These are phyloP conservation scores for Megaceryle maxima DNA, from an alignment of 2,113 vertebrate species.

Conservation along the genomic window DNA sequence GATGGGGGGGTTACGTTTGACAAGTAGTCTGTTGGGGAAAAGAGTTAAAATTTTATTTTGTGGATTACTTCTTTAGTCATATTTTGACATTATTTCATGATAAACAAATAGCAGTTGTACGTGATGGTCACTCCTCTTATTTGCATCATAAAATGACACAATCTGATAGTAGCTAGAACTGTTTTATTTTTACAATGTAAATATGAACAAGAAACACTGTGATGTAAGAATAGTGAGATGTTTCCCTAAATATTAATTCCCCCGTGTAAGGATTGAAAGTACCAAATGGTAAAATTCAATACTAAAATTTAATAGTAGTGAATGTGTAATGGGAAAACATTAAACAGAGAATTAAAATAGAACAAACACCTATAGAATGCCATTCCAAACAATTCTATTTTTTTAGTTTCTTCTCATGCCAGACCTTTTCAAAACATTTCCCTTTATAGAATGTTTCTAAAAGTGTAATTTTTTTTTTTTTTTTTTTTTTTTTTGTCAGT, in stretches of 20 bases:
- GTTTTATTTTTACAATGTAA: not conserved
- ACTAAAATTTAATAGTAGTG: not conserved
- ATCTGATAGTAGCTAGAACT: not conserved
- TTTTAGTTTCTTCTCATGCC: not conserved
- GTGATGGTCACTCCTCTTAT: not conserved
- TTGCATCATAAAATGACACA: not conserved
- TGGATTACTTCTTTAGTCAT: not conserved
- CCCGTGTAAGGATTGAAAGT: not conserved
- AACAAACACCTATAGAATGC: not conserved
- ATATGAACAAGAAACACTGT: not conserved
- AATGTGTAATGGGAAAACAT: not conserved
- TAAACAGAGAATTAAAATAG: not conserved
- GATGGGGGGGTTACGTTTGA: not conserved
- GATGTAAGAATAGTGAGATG: not conserved
- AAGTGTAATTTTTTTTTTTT: not conserved
- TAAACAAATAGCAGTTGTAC: not conserved
- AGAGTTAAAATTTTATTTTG: not conserved
- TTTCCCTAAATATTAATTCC: not conserved
- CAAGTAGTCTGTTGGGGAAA: not conserved
- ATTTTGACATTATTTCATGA: not conserved
- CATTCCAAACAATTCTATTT: not conserved
- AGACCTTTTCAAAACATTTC: not conserved
- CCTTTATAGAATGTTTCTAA: not conserved
- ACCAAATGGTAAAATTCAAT: not conserved
- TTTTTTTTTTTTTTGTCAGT: not conserved